Evolutionary conservation across 2,888 invertebrate species (phyloP).

Genomic region (Ashinkailepas kermadecensis): DNA sequence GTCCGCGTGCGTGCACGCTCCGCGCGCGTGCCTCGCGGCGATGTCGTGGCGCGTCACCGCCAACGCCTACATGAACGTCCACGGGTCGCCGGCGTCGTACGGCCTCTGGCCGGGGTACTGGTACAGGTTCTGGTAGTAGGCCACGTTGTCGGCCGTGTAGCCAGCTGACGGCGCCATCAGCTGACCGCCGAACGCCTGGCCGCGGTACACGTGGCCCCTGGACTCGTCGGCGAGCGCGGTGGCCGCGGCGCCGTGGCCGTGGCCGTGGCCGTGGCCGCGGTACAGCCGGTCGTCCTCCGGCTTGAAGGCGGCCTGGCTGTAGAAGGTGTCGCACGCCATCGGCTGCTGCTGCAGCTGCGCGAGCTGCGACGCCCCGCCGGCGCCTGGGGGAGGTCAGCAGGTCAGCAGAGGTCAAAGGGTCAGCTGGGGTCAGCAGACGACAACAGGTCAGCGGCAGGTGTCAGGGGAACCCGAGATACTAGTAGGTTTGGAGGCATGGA

Average conservation of each 20-base stretch:
- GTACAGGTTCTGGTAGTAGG: slow-evolving; percentile 14
- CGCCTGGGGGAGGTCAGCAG: not conserved
- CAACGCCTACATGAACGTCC: not conserved
- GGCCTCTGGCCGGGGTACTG: slow-evolving; percentile 8
- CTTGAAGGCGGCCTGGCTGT: not conserved
- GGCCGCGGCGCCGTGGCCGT: no score
- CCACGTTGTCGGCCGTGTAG: slow-evolving; percentile 5
- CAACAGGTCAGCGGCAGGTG: no score
- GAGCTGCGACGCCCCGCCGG: not conserved
- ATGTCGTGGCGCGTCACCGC: no score
- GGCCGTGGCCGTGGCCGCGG: not conserved
- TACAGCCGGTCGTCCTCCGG: not conserved
- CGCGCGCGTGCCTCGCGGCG: no score
- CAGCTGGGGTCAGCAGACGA: no score
- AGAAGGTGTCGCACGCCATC: slow-evolving; percentile 1
- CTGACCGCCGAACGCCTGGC: slow-evolving; percentile 7
- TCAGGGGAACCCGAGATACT: no score
- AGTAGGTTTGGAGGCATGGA: no score
- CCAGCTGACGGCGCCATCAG: not conserved
- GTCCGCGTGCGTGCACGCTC: no score
- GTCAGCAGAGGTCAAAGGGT: no score
- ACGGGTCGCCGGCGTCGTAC: slow-evolving; percentile 3
- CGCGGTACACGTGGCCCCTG: not conserved
- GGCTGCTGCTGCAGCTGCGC: slow-evolving; percentile 6
- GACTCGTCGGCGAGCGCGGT: no score